phyloP scores from a whole-genome alignment of 2,113 vertebrate genomes.

The Cyprinodon variegatus region DNA sequence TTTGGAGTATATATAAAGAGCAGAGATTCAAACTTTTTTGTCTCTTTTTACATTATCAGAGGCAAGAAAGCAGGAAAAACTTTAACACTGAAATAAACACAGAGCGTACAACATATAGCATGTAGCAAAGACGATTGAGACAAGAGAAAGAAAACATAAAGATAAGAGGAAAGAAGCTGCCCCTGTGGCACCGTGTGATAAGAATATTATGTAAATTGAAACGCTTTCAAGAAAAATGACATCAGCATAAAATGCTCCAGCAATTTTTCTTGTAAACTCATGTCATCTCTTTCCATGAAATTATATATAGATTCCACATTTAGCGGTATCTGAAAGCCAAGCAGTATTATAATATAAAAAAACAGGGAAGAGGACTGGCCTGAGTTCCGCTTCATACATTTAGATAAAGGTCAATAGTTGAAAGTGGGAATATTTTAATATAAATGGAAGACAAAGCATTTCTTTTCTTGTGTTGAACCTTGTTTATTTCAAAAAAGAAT shows the following conservation, averaged over 20 bases:
- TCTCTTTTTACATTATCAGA: not conserved
- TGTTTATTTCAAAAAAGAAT: not conserved
- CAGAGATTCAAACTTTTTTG: not conserved
- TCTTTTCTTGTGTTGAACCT: not conserved
- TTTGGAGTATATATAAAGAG: not conserved
- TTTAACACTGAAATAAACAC: slow-evolving; percentile 14
- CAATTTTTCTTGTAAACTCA: slow-evolving; percentile 49
- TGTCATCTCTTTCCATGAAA: slow-evolving; percentile 34
- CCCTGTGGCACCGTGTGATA: slow-evolving; percentile 57
- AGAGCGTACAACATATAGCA: slow-evolving; percentile 35
- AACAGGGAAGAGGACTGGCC: not conserved
- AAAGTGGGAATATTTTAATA: not conserved
- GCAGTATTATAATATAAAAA: not conserved
- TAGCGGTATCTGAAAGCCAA: slow-evolving; percentile 34
- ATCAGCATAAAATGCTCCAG: slow-evolving; percentile 58
- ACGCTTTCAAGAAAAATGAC: slow-evolving; percentile 58
- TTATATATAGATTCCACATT: slow-evolving; percentile 33
- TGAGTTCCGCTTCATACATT: not conserved
- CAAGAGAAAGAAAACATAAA: slow-evolving; percentile 21
- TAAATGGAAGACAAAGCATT: not conserved
- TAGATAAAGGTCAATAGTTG: not conserved
- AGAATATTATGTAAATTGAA: slow-evolving; percentile 69
- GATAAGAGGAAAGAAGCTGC: slow-evolving; percentile 37
- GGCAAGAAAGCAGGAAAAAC: slow-evolving; percentile 3
- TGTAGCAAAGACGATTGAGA: slow-evolving; percentile 2